Base-by-base conservation (phyloP, 2,797 vertebrate genomes). In the Pachyuromys duprasi region DNA sequence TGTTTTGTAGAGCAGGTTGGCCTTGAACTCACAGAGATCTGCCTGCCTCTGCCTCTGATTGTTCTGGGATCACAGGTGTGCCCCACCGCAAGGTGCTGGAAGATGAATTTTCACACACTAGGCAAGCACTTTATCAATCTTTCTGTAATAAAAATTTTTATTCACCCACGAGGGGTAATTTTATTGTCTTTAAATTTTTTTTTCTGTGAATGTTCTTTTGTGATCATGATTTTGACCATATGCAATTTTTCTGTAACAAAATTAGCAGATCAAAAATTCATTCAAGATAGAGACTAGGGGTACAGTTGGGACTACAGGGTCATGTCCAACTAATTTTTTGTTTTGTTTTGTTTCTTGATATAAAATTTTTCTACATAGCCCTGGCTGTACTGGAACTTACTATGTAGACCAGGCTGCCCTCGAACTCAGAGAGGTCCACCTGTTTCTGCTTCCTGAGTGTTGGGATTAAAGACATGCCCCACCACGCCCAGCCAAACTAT, bases 141-240 rank as follows among this genome's bases (percentile, higher is more conserved):
- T 28, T 53, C 53, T 36, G 18, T 12, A 36, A 89, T 78, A 65
- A 12, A 49, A 49, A 65, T 20, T 81, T 39, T 60, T 20, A n/a
- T 80, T 69, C 36, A 89, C 57, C 72, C 79, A 83, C 31, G 60
- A 84, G 8, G 8, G 20, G 8, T 63, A 74, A 62, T 79, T 69
- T 78, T 36, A 53, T 28, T 86, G 49, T 78, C 28, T 90, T 49
- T 49, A 49, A 49, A 8, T 49, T 49, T 5, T 45, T 49, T 49
- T 49, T 49, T 49, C 49, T 49, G 49, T 49, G 49, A 49, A 49
- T 1, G 49, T 49, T 49, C 49, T 49, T 49, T 49, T 49, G 49
- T 49, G 55, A 33, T 76, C 80, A 81, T 82, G 63, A 82, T 93
- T 96, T 95, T 95, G 69, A 84, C 75, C 18, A 93, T 8, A 60